Percentiles rank a stretch among this genome's conserved stretches.
Conservation (phyloP, 2,797 vertebrate species). For the Chaenodraco wilsoni region DNA sequence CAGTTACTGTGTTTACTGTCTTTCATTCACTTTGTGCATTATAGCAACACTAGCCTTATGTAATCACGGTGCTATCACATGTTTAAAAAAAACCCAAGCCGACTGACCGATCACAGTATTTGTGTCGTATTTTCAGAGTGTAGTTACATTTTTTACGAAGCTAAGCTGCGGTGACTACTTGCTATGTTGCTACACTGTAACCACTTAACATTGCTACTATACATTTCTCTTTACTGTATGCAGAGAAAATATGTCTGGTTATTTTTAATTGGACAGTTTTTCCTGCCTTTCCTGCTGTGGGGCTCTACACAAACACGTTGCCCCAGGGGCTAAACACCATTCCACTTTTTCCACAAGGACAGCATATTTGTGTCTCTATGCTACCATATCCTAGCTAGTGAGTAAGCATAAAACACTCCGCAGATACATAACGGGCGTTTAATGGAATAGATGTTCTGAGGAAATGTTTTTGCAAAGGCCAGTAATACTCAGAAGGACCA, state of each 20-base stretch:
- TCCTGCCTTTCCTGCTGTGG: background rate
- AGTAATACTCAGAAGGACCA: slow-evolving; percentile 39
- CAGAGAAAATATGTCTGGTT: background rate
- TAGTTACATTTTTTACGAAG: background rate
- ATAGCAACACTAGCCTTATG: background rate
- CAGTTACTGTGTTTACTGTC: background rate
- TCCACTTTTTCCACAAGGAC: background rate
- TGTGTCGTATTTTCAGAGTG: background rate
- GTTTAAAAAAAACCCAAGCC: background rate
- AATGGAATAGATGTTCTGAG: slow-evolving; percentile 68
- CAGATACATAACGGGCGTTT: slow-evolving; percentile 57
- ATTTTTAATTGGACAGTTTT: background rate
- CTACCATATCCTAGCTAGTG: slow-evolving; percentile 30
- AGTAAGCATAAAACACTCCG: slow-evolving; percentile 31
- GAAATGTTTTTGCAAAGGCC: slow-evolving; percentile 58
- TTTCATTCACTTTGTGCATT: background rate
- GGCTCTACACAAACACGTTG: background rate
- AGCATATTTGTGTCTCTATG: slow-evolving; percentile 9
- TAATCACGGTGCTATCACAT: too few species aligned
- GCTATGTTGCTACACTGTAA: too few species aligned
- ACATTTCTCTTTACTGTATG: too few species aligned
- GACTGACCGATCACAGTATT: background rate
- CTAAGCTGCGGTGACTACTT: background rate
- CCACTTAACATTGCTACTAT: too few species aligned
- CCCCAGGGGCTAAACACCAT: background rate